phyloP scores from a whole-genome alignment of 2,113 vertebrate genomes.

The Phrynosoma blainvillii region DNA sequence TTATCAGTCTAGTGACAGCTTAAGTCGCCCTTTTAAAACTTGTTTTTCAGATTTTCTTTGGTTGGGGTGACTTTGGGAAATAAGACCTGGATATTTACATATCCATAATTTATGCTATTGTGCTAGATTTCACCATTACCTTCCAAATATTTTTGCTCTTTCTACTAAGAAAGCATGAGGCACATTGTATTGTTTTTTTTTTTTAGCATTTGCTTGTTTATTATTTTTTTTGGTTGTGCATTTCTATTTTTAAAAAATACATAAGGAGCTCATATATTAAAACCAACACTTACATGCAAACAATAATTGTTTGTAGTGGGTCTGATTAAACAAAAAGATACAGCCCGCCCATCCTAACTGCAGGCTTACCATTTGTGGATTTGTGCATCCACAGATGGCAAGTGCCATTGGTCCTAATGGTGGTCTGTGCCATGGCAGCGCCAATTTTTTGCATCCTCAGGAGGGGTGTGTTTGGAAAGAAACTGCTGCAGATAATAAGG shows the following conservation, averaged over 20 bases:
- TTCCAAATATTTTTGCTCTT: background rate
- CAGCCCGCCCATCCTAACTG: too few species aligned
- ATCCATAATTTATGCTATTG: background rate
- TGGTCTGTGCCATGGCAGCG: too few species aligned
- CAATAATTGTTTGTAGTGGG: background rate
- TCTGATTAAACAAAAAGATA: background rate
- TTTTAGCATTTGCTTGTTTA: background rate
- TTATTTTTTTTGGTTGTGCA: too few species aligned
- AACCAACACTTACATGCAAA: background rate
- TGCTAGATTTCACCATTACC: background rate
- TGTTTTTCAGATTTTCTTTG: background rate
- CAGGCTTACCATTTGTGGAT: too few species aligned
- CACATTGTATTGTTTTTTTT: background rate
- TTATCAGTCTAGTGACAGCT: conserved; percentile 63
- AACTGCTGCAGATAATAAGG: too few species aligned
- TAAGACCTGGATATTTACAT: background rate
- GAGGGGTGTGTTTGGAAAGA: too few species aligned
- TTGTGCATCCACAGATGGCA: too few species aligned
- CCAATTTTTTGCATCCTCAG: too few species aligned
- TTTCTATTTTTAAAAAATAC: background rate
- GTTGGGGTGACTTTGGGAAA: background rate
- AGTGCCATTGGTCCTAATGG: too few species aligned
- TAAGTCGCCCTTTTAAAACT: conserved; percentile 59
- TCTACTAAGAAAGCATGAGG: background rate
- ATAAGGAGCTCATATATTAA: background rate